Conservation (phyloP, 2,113 vertebrate species). For the Spheniscus mendiculus region DNA sequence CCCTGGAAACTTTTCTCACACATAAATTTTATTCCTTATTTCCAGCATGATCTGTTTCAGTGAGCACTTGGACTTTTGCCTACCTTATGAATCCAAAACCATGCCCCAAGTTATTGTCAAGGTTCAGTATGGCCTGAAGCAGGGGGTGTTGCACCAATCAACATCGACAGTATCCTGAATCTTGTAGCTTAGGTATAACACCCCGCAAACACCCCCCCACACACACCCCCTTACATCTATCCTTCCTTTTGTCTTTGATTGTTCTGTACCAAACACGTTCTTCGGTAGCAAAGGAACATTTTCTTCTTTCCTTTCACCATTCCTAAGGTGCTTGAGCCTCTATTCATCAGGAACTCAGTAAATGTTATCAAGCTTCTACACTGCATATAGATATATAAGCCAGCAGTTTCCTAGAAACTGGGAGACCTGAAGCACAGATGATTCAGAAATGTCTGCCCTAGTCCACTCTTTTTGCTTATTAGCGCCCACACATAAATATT, state of each 20-base stretch:
- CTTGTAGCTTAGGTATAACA: not conserved
- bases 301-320: not conserved
- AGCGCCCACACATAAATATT: not conserved
- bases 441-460: not conserved
- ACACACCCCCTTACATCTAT: not conserved
- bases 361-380: not conserved
- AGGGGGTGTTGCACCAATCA: not conserved
- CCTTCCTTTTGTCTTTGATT: not conserved
- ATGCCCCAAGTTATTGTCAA: not conserved
- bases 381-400: not conserved
- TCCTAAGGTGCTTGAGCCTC: not conserved
- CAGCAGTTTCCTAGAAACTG: not conserved
- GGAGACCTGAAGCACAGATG: not conserved
- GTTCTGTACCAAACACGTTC: not conserved
- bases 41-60: not conserved
- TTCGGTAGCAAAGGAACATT: not conserved
- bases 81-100: not conserved
- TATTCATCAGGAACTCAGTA: not conserved
- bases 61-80: not conserved
- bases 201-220: no score
- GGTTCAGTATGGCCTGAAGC: not conserved
- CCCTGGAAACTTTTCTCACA: not conserved
- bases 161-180: not conserved
- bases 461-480: not conserved
- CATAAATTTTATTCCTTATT: not conserved